These are phyloP conservation scores for Pyxicephalus adspersus DNA, from an alignment of 2,113 vertebrate genomes.

Conservation along the genomic window DNA sequence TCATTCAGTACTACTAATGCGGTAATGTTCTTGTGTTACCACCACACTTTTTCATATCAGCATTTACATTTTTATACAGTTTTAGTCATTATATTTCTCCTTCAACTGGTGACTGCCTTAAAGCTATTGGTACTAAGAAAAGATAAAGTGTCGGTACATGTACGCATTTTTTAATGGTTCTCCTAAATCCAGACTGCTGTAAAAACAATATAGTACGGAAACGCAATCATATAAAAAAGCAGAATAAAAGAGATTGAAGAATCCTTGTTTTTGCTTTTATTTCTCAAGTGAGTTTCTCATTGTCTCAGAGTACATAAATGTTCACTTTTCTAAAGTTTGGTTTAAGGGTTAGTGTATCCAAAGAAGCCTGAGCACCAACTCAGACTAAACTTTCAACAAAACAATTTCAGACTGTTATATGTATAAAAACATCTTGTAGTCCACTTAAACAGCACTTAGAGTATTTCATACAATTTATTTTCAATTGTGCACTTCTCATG, in stretches of 20 bases:
- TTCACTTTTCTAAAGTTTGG: constrained; percentile 3
- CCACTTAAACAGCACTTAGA: too few relatives aligned
- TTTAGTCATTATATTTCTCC: constrained; percentile 56
- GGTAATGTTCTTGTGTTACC: constrained; percentile 71
- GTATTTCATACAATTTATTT: too few relatives aligned
- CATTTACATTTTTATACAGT: constrained; percentile 70
- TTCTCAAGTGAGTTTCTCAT: constrained; percentile 19
- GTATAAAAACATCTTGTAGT: too few relatives aligned
- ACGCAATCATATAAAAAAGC: constrained; percentile 46
- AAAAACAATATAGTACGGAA: constrained; percentile 43
- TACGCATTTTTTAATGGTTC: constrained; percentile 46
- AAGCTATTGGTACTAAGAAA: constrained; percentile 52
- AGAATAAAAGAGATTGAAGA: constrained; percentile 45
- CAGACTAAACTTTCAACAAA: too few relatives aligned
- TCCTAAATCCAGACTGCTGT: constrained; percentile 51
- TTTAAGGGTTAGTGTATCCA: background rate
- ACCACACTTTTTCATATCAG: constrained; percentile 66
- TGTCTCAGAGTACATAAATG: background rate
- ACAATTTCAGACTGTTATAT: too few relatives aligned
- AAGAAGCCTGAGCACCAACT: too few relatives aligned
- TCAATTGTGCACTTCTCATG: too few relatives aligned
- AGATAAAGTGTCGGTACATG: constrained; percentile 39
- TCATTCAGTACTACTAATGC: constrained; percentile 78
- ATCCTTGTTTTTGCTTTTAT: constrained; percentile 16
- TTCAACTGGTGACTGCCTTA: constrained; percentile 56